phyloP scores from a whole-genome alignment of 2,797 vertebrate genomes.

The Poecile montanus region DNA sequence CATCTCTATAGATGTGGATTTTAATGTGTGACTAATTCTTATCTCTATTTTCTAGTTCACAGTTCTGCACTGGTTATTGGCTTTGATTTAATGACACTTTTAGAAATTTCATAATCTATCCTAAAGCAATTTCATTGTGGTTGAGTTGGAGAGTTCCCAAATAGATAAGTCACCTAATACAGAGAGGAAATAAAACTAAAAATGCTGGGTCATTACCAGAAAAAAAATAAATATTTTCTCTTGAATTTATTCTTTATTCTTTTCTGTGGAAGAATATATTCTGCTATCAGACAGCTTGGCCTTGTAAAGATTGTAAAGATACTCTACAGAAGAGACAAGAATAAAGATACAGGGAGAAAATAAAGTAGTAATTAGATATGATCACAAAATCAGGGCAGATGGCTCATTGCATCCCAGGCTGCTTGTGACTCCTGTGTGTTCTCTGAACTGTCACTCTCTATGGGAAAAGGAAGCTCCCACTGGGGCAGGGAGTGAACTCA shows the following conservation, averaged over 20 bases:
- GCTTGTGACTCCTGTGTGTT: background rate
- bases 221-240: background rate
- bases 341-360: background rate
- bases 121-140: background rate
- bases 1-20: background rate
- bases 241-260: background rate
- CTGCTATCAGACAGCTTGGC: background rate
- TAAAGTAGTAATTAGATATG: background rate
- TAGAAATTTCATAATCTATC: constrained; percentile 14
- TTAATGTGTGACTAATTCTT: constrained; percentile 21
- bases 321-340: background rate
- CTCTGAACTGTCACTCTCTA: background rate
- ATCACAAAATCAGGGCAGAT: background rate
- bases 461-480: background rate
- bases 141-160: background rate
- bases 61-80: constrained; percentile 14
- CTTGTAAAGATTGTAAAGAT: background rate
- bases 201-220: background rate
- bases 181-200: background rate
- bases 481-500: background rate
- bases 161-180: background rate
- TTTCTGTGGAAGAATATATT: background rate
- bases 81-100: constrained; percentile 28
- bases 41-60: background rate
- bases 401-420: background rate